These are phyloP conservation scores for Rhinophrynus dorsalis DNA, from an alignment of 2,797 vertebrate species.

Conservation along the genomic window DNA sequence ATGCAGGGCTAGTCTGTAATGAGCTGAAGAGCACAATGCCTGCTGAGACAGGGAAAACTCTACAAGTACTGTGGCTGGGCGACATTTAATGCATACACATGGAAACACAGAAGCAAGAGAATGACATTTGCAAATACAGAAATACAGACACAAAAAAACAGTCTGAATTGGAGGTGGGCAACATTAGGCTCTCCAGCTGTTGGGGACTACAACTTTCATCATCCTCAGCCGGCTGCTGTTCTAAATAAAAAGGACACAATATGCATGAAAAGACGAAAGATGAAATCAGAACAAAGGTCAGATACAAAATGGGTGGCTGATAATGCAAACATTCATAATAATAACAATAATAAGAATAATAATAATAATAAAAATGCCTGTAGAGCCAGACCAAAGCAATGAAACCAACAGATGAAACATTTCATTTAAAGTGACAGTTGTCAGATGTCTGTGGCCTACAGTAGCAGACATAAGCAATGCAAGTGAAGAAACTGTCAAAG, in stretches of 20 bases:
- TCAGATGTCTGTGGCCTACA: too few species aligned
- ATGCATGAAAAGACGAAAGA: too few species aligned
- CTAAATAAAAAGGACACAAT: too few species aligned
- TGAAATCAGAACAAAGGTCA: background rate
- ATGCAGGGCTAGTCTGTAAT: slow-evolving; percentile 57
- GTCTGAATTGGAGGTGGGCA: too few species aligned
- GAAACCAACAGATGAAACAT: background rate
- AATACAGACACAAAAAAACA: background rate
- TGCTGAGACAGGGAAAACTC: background rate
- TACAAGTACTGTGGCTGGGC: background rate
- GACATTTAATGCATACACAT: background rate
- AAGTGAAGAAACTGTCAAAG: too few species aligned
- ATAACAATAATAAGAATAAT: too few species aligned
- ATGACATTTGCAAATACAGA: background rate
- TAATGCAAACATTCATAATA: too few species aligned
- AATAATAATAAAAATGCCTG: background rate
- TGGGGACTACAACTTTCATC: too few species aligned
- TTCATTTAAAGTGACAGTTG: too few species aligned
- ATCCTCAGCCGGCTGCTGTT: too few species aligned
- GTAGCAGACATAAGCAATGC: background rate
- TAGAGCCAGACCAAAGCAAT: background rate
- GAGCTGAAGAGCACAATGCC: slow-evolving; percentile 53
- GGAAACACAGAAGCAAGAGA: background rate
- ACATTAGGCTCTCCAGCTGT: too few species aligned
- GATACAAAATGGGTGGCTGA: too few species aligned